phyloP scores from a whole-genome alignment of 1,140 invertebrate species.

The Rhopalosiphum maidis region DNA sequence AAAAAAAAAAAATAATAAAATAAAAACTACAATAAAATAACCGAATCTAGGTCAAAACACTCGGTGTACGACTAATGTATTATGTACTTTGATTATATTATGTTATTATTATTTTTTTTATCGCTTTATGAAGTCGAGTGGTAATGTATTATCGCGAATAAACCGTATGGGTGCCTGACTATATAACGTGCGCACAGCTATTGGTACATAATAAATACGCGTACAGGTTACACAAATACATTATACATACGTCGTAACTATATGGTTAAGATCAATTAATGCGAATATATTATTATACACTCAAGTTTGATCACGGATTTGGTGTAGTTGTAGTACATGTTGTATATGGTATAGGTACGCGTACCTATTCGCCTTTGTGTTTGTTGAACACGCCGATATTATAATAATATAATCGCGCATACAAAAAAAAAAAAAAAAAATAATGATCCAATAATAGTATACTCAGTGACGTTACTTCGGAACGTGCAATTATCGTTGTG shows the following conservation, averaged over 20 bases:
- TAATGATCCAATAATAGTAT: neutral
- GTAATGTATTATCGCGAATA: neutral
- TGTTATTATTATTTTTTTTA: neutral
- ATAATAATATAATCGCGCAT: neutral
- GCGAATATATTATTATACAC: neutral
- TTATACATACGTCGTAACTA: neutral
- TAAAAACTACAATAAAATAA: neutral
- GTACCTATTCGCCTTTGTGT: neutral
- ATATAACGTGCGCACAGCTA: neutral
- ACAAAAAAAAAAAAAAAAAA: neutral
- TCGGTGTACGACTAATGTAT: neutral
- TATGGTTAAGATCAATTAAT: neutral
- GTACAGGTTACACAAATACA: neutral
- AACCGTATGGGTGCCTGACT: neutral
- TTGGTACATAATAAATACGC: neutral
- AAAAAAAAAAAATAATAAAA: neutral
- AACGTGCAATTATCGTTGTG: conserved; percentile 2
- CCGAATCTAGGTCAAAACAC: neutral
- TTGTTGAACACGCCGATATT: neutral
- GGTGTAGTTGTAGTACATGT: neutral
- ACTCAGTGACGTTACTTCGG: neutral
- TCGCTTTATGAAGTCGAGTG: neutral
- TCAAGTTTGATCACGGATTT: neutral
- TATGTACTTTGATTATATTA: neutral
- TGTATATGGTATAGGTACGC: neutral